These are phyloP conservation scores for Ellobius talpinus DNA, from an alignment of 2,113 vertebrate species.

Conservation along the genomic window DNA sequence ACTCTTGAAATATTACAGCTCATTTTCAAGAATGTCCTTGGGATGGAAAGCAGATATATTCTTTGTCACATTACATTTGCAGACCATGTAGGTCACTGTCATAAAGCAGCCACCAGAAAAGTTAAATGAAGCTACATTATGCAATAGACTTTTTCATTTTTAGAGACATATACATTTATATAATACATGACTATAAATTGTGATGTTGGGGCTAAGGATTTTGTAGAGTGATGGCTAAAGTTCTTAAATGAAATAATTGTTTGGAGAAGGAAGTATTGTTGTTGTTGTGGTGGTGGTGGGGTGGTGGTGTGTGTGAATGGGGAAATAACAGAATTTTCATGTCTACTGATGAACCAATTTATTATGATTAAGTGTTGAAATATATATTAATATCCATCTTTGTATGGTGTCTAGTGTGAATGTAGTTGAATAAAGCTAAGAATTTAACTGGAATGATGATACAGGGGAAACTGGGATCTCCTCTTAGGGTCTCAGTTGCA, in stretches of 20 bases:
- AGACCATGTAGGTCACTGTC: conserved; percentile 70
- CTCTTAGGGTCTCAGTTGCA: neutral
- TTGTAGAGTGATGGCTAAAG: neutral
- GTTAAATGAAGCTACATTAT: conserved; percentile 67
- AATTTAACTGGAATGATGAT: neutral
- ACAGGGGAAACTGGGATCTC: neutral
- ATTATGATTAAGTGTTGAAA: neutral
- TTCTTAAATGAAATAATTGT: conserved; percentile 39
- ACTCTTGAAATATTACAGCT: conserved; percentile 74
- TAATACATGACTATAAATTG: conserved; percentile 68
- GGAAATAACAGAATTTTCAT: neutral
- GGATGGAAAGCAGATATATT: conserved; percentile 77
- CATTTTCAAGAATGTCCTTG: conserved; percentile 80
- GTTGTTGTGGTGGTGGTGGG: neutral
- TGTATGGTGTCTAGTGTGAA: neutral
- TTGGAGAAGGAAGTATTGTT: neutral
- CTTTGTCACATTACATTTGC: conserved; percentile 74
- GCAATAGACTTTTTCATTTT: conserved; percentile 67
- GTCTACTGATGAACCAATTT: neutral
- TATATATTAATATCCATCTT: neutral
- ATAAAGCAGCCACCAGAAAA: conserved; percentile 78
- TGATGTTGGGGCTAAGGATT: conserved; percentile 8
- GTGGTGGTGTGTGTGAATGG: neutral
- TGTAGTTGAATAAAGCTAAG: neutral
- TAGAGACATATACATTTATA: conserved; percentile 60